Base-by-base conservation (phyloP, 2,113 vertebrate species). In the Chaenogobius annularis region DNA sequence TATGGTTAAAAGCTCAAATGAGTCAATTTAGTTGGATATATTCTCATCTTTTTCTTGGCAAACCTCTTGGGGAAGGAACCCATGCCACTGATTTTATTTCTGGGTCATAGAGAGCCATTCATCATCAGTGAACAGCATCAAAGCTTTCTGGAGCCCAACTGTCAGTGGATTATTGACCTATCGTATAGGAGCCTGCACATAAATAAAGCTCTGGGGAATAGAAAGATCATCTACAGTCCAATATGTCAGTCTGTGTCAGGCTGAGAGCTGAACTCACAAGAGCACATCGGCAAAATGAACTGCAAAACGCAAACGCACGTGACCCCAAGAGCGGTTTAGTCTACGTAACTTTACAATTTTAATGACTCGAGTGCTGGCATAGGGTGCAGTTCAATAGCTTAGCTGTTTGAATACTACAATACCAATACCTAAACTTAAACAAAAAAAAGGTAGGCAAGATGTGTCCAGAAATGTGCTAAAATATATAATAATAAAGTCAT, bases 151-250 rank as follows among this genome's bases (percentile, higher is more conserved):
- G 44, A 65, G 63, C 69, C 14, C 62, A 69, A 50, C 71, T 72
- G 61, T 46, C 68, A 37, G 61, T 70, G 52, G 82, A 68, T 26
- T 73, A 79, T 72, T 68, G 64, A 80, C 50, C 55, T 83, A 76
- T 78, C 77, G 69, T 46, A 70, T 35, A 58, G n/a, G 23, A 58
- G 54, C 64, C n/a, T 22, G 35, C 68, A 43, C 52, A 54, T 10
- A 37, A 48, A 52, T 7, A 40, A 54, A 20, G 43, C 59, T 66
- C 73, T 65, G 47, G 72, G 35, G 48, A 72, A 48, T 50, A 64
- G 31, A 71, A 48, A 66, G 70, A 52, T 11, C 8, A 44, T 31
- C 15, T 7, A 6, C 20, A 20, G 61, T 40, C 61, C 61, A n/a
- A 63, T 40, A 43, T 40, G 37, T 40, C 61, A 40, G 61, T 40